Conservation (phyloP, 2,797 vertebrate species). For the Choloepus didactylus region DNA sequence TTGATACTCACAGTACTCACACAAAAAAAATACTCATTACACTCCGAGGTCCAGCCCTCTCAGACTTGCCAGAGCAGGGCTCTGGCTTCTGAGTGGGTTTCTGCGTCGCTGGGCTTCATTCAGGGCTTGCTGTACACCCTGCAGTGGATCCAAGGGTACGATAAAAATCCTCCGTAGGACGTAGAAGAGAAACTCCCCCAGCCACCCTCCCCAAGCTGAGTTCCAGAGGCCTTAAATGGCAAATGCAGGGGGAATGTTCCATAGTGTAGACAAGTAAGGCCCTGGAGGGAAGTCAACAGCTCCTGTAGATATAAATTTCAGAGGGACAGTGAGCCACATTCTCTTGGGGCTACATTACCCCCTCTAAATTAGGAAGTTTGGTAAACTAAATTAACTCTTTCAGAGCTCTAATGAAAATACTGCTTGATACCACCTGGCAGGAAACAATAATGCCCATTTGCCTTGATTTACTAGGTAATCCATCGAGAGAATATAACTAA, state of each 20-base stretch:
- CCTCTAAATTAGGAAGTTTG: background rate
- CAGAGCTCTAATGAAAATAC: background rate
- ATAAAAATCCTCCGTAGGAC: constrained; percentile 9
- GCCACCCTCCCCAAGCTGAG: background rate
- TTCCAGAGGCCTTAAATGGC: background rate
- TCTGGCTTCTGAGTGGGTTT: constrained; percentile 6
- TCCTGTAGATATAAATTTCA: background rate
- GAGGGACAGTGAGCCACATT: background rate
- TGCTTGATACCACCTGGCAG: background rate
- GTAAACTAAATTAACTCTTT: constrained; percentile 1
- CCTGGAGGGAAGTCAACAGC: background rate
- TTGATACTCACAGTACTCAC: background rate
- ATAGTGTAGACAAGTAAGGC: background rate
- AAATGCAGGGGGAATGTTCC: background rate
- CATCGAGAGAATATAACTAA: background rate
- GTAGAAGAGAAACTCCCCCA: background rate
- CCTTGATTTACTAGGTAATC: background rate
- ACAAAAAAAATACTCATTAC: background rate
- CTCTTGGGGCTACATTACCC: background rate
- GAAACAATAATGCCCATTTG: background rate
- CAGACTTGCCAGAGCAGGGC: background rate
- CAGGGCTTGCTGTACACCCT: background rate
- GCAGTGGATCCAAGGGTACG: background rate
- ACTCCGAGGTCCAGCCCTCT: background rate
- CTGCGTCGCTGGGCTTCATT: background rate